Conservation (phyloP, 2,888 invertebrate species). For the Dromius quadrimaculatus region DNA sequence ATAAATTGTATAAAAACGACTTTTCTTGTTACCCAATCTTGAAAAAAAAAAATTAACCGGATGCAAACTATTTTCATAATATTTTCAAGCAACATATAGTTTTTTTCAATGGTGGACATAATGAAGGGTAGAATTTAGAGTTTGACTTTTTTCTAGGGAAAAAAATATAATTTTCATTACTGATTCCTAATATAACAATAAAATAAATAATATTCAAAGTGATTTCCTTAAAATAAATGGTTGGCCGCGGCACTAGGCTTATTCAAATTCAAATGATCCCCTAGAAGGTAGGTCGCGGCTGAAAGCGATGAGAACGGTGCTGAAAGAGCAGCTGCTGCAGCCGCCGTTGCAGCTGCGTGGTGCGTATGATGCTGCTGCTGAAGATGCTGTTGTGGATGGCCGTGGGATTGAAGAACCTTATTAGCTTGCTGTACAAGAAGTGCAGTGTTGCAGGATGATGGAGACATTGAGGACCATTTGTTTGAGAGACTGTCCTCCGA, state of each 20-base stretch:
- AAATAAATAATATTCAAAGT: too few relatives aligned
- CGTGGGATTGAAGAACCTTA: conserved; percentile 66
- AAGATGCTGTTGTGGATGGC: conserved; percentile 62
- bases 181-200: too few relatives aligned
- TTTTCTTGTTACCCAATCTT: too few relatives aligned
- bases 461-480: conserved; percentile 65
- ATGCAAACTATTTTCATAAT: too few relatives aligned
- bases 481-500: conserved; percentile 64
- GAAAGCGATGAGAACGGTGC: conserved; percentile 71
- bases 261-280: conserved; percentile 69
- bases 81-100: too few relatives aligned
- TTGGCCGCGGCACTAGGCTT: conserved; percentile 73
- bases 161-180: background rate
- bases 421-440: conserved; percentile 67
- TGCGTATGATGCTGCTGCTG: conserved; percentile 66
- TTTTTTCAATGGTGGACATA: too few relatives aligned
- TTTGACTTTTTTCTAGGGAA: too few relatives aligned
- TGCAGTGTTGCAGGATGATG: conserved; percentile 66
- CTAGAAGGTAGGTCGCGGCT: conserved; percentile 72
- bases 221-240: conserved; percentile 72
- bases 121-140: too few relatives aligned
- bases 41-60: too few relatives aligned
- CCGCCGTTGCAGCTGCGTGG: conserved; percentile 74
- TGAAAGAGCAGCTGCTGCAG: conserved; percentile 73
- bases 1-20: too few relatives aligned